These are phyloP conservation scores for Ginglymostoma cirratum DNA, from an alignment of 2,113 vertebrate species.

Conservation along the genomic window DNA sequence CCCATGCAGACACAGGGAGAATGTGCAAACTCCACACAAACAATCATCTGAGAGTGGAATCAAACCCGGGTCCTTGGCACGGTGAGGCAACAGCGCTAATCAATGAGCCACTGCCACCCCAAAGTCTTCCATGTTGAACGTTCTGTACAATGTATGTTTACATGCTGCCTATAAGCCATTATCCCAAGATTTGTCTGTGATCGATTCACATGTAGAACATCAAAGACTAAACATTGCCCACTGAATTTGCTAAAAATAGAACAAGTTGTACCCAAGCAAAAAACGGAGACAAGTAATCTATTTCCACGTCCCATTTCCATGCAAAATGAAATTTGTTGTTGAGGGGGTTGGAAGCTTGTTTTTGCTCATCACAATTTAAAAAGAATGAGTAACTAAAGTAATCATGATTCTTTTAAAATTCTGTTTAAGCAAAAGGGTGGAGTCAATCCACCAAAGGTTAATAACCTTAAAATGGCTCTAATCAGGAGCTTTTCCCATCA, in stretches of 20 bases:
- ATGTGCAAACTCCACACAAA: too few species aligned
- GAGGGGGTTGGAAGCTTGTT: background rate
- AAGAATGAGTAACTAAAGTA: background rate
- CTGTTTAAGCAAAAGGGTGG: background rate
- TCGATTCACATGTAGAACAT: background rate
- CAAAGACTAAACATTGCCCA: background rate
- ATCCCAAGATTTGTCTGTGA: background rate
- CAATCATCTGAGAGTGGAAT: too few species aligned
- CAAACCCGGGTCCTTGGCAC: too few species aligned
- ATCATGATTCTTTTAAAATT: background rate
- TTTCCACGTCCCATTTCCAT: background rate
- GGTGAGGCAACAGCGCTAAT: too few species aligned
- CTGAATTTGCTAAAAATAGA: background rate
- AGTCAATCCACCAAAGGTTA: background rate
- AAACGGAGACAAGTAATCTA: background rate
- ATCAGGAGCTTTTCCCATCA: background rate
- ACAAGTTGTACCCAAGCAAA: background rate
- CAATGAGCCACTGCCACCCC: too few species aligned
- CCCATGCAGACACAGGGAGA: too few species aligned
- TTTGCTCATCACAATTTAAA: background rate
- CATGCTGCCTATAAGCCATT: background rate
- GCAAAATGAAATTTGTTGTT: background rate
- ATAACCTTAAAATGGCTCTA: background rate
- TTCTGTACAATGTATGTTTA: background rate
- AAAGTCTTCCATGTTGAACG: background rate